These are phyloP conservation scores for Geophilus truncorum DNA, from an alignment of 2,888 invertebrate species.

Conservation along the genomic window DNA sequence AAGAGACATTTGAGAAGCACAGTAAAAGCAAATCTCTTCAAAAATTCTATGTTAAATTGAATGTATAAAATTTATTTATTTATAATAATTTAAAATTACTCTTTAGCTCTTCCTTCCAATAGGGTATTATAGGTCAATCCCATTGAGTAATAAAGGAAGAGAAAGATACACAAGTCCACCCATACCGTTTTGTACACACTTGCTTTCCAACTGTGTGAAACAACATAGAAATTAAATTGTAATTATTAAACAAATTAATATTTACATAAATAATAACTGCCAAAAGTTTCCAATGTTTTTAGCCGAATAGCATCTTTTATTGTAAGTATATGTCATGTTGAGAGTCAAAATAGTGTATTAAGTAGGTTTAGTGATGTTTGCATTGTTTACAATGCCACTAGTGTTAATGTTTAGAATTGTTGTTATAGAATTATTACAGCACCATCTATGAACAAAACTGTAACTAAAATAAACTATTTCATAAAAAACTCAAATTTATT, in stretches of 20 bases:
- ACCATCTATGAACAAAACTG: no score
- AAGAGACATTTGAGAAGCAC: slow-evolving; percentile 75
- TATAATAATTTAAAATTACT: slow-evolving; percentile 52
- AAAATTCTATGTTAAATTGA: slow-evolving; percentile 59
- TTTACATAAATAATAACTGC: slow-evolving; percentile 73
- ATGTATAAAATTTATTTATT: slow-evolving; percentile 25
- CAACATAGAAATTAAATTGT: background rate
- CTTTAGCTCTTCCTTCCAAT: slow-evolving; percentile 63
- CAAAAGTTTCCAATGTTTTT: slow-evolving; percentile 68
- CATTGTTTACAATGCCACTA: no score
- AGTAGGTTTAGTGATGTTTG: no score
- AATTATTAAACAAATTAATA: background rate
- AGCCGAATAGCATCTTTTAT: background rate
- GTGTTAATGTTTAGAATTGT: no score
- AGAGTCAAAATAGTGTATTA: no score
- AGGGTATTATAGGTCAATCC: slow-evolving; percentile 70
- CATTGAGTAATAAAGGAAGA: slow-evolving; percentile 69
- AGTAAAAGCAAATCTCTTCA: slow-evolving; percentile 75
- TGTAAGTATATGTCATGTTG: background rate
- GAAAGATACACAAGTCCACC: slow-evolving; percentile 77
- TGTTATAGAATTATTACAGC: no score
- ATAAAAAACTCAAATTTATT: no score
- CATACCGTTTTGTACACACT: slow-evolving; percentile 92
- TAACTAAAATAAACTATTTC: no score
- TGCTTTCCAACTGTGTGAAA: slow-evolving; percentile 72